Conservation (phyloP, 1,140 invertebrate genomes). For the Popillia japonica region DNA sequence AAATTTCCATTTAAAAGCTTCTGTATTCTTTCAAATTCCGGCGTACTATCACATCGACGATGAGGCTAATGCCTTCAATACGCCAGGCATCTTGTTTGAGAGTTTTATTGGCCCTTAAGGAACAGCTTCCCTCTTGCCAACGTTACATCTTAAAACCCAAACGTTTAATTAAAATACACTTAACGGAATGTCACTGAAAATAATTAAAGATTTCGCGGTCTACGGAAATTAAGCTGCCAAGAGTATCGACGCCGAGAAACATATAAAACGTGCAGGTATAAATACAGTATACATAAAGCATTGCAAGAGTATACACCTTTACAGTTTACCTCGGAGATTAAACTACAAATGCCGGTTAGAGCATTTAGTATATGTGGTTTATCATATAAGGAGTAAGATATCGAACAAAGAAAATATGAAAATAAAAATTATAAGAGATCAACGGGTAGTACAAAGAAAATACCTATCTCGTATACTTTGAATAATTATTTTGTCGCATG, state of each 20-base stretch:
- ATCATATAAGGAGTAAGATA: too few relatives aligned
- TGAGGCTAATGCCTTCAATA: slow-evolving; percentile 21
- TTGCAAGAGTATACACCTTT: too few relatives aligned
- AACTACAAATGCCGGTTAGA: too few relatives aligned
- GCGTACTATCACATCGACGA: background rate
- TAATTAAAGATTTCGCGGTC: slow-evolving; percentile 29
- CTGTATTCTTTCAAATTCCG: slow-evolving; percentile 20
- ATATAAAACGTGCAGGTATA: too few relatives aligned
- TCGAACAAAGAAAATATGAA: too few relatives aligned
- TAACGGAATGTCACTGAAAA: slow-evolving; percentile 33
- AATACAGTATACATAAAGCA: too few relatives aligned
- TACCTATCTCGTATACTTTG: too few relatives aligned
- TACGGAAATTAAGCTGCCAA: slow-evolving; percentile 26
- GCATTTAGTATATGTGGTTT: too few relatives aligned
- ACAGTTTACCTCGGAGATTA: too few relatives aligned
- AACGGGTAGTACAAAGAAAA: too few relatives aligned
- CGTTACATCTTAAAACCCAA: slow-evolving; percentile 12
- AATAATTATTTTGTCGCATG: too few relatives aligned
- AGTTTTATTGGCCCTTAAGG: slow-evolving; percentile 28
- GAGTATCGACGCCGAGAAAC: background rate
- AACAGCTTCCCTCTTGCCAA: background rate
- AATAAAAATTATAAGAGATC: too few relatives aligned
- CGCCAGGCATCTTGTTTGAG: slow-evolving; percentile 16
- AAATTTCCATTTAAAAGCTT: slow-evolving; percentile 4
- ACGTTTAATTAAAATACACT: slow-evolving; percentile 33